Evolutionary conservation across 2,797 vertebrate species (phyloP), one percentile per base, ranked within the genome.

Genomic region (Phylloscopus collybita): DNA sequence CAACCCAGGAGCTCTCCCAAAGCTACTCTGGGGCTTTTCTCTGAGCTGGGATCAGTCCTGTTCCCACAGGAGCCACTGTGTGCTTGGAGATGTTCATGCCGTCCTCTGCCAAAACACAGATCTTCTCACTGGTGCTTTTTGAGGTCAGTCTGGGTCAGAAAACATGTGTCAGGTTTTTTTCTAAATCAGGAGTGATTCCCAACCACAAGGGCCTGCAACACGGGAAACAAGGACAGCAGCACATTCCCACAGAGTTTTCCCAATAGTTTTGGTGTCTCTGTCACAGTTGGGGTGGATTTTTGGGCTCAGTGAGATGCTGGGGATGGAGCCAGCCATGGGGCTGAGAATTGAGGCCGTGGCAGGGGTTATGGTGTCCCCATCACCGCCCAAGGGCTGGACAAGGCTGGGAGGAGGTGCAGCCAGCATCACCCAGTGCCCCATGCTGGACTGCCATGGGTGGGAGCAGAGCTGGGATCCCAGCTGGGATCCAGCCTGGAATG

Each of bases 381-480:
- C 14, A 54, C 23, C 36, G 26, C 4, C 15, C 22, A 16, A 6
- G 3, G 36, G 11, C 0, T 25, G 70, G 23, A 5, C 30, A 57
- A 16, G 3, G 16, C 20, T 1, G 4, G 34, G 44, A 57, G 38
- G 32, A 74, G 72, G 44, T 1, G 2, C 42, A 5, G 29, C 19
- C 62, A n/a, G 44, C 53, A 51, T 12, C 0, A 0, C 38, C 53
- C 0, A 0, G 30, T 20, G 84, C 70, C 27, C 79, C 0, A 0
- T 10, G 20, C 45, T 7, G 11, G 45, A 2, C 23, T 7, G 11
- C 0, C 1, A 1, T 3, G 60, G 29, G 21, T 34, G 74, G 36
- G 18, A 56, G 22, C 9, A 6, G 44, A 1, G 23, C 50, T 0
- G 4, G 72, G 30, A 19, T 10, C 40, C 29, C 57, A 34, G 32